Evolutionary conservation across 2,888 invertebrate species (phyloP).

Genomic region (Nemapogon koenigi): DNA sequence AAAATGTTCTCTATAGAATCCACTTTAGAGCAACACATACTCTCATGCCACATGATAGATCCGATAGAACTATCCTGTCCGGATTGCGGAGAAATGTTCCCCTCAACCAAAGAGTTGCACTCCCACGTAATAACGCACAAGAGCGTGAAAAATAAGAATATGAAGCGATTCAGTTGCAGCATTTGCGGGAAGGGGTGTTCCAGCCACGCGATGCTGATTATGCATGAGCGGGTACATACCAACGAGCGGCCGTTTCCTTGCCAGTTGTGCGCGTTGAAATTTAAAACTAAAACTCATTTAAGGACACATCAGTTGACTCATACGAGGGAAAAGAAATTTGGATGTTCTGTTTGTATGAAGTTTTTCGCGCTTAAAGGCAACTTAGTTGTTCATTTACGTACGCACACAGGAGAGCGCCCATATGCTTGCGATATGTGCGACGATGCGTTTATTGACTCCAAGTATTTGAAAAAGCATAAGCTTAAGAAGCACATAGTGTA

Average conservation of each 20-base stretch:
- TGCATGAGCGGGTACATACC: slow-evolving; percentile 59
- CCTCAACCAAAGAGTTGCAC: slow-evolving; percentile 39
- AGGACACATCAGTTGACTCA: slow-evolving; percentile 57
- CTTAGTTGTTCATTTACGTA: slow-evolving; percentile 53
- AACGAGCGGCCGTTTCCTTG: slow-evolving; percentile 55
- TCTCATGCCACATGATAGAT: slow-evolving; percentile 40
- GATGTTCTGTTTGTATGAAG: slow-evolving; percentile 59
- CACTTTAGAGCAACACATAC: slow-evolving; percentile 49
- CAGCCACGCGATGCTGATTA: slow-evolving; percentile 54
- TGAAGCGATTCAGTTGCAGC: slow-evolving; percentile 45
- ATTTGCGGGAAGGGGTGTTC: slow-evolving; percentile 52
- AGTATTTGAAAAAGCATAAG: slow-evolving; percentile 58
- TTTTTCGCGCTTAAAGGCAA: slow-evolving; percentile 60
- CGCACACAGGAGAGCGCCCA: slow-evolving; percentile 58
- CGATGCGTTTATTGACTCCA: slow-evolving; percentile 59
- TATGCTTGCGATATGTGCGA: slow-evolving; percentile 50
- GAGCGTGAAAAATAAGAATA: slow-evolving; percentile 22
- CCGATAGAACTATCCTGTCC: slow-evolving; percentile 35
- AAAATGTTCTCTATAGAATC: slow-evolving; percentile 54
- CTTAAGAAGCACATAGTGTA: slow-evolving; percentile 52
- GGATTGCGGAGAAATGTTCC: slow-evolving; percentile 45
- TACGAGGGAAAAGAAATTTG: slow-evolving; percentile 57
- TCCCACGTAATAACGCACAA: slow-evolving; percentile 34
- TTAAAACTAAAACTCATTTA: slow-evolving; percentile 57
- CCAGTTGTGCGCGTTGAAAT: slow-evolving; percentile 44